Percentiles rank a stretch among this genome's conserved stretches.
Evolutionary conservation across 2,113 vertebrate species (phyloP).

Genomic region (Donacobius atricapilla): DNA sequence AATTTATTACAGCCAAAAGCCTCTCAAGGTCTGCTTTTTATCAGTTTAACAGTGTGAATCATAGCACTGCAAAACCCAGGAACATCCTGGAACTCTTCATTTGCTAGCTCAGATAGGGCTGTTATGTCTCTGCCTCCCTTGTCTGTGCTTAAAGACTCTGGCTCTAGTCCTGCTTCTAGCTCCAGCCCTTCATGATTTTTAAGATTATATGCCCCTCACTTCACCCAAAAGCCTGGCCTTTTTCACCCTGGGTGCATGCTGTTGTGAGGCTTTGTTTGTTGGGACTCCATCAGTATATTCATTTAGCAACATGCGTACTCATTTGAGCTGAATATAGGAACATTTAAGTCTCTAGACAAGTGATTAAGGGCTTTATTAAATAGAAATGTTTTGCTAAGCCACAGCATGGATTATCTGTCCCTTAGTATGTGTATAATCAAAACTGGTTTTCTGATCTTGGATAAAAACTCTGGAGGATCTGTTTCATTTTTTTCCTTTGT

Average conservation of each 20-base stretch:
- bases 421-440: conserved; percentile 2
- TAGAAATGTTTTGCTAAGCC: conserved; percentile 17
- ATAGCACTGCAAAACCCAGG: not conserved
- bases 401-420: not conserved
- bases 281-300: not conserved
- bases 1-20: not conserved
- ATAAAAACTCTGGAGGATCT: conserved; percentile 6
- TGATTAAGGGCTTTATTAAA: conserved; percentile 44
- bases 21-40: not conserved
- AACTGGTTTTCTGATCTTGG: conserved; percentile 30
- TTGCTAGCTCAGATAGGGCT: not conserved
- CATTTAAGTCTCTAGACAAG: not conserved
- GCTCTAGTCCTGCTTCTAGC: not conserved
- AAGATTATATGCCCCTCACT: not conserved
- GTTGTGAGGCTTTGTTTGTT: not conserved
- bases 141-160: not conserved
- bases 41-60: not conserved
- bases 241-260: not conserved
- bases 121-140: not conserved
- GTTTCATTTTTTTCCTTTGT: conserved; percentile 19
- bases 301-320: not conserved
- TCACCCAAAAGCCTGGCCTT: not conserved
- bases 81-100: not conserved
- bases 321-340: not conserved
- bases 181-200: not conserved